Percentiles rank a stretch among this genome's conserved stretches.
Conservation (phyloP, 1,140 invertebrate genomes). For the Bombus waltoni region DNA sequence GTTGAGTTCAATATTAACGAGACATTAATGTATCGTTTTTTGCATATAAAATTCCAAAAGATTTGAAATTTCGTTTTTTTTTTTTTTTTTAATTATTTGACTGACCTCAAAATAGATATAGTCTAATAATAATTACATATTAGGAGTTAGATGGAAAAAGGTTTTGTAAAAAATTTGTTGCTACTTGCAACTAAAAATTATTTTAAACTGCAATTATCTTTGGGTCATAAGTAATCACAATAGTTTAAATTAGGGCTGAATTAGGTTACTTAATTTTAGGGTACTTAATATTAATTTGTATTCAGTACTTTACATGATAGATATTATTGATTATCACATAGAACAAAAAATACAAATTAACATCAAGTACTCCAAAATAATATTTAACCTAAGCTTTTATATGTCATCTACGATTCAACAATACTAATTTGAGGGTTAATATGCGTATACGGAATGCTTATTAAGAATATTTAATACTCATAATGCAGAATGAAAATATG, state of each 20-base stretch:
- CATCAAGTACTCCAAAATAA: not conserved
- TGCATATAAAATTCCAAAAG: not conserved
- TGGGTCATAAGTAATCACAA: not conserved
- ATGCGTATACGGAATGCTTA: not conserved
- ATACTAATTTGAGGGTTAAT: not conserved
- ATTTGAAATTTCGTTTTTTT: not conserved
- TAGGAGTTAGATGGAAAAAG: not conserved
- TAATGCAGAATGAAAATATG: not conserved
- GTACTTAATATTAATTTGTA: not conserved
- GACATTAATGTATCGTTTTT: not conserved
- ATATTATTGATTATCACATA: not conserved
- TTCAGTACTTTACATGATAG: not conserved
- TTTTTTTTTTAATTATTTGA: not conserved
- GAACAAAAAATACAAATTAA: not conserved
- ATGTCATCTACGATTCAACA: not conserved
- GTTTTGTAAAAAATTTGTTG: not conserved
- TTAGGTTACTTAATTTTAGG: not conserved
- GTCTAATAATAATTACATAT: not conserved
- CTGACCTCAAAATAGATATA: not conserved
- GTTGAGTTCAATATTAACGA: not conserved
- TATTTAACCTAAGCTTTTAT: not conserved
- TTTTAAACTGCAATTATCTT: not conserved
- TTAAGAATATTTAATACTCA: too few species aligned
- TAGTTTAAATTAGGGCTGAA: not conserved
- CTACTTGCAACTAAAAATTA: not conserved